Conservation (phyloP, 2,888 invertebrate species). For the Aethes cnicana region DNA sequence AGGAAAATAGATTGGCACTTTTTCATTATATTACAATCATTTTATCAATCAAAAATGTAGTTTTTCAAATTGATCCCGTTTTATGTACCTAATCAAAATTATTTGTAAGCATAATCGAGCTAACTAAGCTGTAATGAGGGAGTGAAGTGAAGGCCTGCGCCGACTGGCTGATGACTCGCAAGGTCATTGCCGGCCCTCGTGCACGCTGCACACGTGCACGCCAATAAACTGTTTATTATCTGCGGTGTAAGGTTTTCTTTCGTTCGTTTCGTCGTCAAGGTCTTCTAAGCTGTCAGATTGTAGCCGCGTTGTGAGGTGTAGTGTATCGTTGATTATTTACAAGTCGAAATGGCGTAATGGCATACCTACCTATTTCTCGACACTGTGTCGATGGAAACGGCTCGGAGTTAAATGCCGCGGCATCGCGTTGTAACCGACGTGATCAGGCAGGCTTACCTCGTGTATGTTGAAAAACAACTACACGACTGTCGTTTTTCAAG, state of each 20-base stretch:
- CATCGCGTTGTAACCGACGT: conserved; percentile 2
- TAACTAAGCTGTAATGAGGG: conserved; percentile 38
- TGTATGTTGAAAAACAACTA: no score
- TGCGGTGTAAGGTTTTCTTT: conserved; percentile 50
- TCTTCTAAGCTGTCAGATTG: conserved; percentile 42
- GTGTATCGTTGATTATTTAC: conserved; percentile 33
- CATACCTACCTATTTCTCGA: conserved; percentile 6
- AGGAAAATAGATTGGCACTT: conserved; percentile 66
- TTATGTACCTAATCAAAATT: conserved; percentile 25
- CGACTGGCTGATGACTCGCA: conserved; percentile 53
- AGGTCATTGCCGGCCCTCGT: conserved; percentile 61
- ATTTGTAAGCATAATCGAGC: conserved; percentile 24
- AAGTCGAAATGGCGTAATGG: conserved; percentile 22
- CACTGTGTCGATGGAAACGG: conserved; percentile 2
- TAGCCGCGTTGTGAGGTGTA: conserved; percentile 45
- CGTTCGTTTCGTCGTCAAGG: conserved; percentile 51
- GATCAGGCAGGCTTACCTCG: background rate
- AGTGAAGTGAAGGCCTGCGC: conserved; percentile 59
- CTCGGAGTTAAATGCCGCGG: conserved; percentile 1
- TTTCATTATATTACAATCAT: conserved; percentile 41
- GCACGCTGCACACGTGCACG: conserved; percentile 32
- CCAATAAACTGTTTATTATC: conserved; percentile 38
- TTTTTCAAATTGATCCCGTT: conserved; percentile 34
- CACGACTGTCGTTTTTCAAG: no score
- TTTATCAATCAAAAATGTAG: conserved; percentile 44